Base-by-base conservation (phyloP, 2,797 vertebrate species). In the Eremophila alpestris region DNA sequence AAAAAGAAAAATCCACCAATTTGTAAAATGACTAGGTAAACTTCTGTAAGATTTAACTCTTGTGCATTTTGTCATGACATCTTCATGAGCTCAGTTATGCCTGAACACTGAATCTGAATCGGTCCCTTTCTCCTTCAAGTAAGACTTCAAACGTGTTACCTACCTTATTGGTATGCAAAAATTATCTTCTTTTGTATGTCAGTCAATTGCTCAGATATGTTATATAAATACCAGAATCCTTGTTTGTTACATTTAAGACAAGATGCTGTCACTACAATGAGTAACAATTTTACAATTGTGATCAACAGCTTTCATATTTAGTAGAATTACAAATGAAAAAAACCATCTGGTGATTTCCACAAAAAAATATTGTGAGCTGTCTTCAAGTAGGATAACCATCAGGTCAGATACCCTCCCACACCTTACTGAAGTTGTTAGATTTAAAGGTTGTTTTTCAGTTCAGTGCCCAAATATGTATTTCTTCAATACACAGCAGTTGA, bases 261-360 rank as follows among this genome's bases (percentile, higher is more conserved):
- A 85, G 65, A 75, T 16, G 75, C 65, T 78, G 84, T 56, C 73
- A 86, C 80, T 87, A 87, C 78, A 85, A 51, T 34, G 32, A 95
- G 69, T 71, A 94, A 91, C 46, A 83, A 73, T 60, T 92, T 73
- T 60, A 55, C 55, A 86, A 36, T 69, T 88, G 63, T 76, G 67
- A 91, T 91, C 70, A 89, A 86, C 81, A 92, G 70, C 78, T 95
- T 94, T 90, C 90, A 84, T 46, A 76, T 84, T 90, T 87, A 93
- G 55, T 46, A 77, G 45, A 90, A 86, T 41, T 83, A 71, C 36
- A 90, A 95, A 91, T 56, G 18, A 95, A 93, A 86, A 83, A 94
- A 94, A 45, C 16, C 81, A 92, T 90, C 69, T 86, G 65, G 79
- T 75, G 62, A 88, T 62, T 91, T 94, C 21, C 49, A 38, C 29